phyloP scores from a whole-genome alignment of 2,113 vertebrate species.

The Aphyosemion australe region DNA sequence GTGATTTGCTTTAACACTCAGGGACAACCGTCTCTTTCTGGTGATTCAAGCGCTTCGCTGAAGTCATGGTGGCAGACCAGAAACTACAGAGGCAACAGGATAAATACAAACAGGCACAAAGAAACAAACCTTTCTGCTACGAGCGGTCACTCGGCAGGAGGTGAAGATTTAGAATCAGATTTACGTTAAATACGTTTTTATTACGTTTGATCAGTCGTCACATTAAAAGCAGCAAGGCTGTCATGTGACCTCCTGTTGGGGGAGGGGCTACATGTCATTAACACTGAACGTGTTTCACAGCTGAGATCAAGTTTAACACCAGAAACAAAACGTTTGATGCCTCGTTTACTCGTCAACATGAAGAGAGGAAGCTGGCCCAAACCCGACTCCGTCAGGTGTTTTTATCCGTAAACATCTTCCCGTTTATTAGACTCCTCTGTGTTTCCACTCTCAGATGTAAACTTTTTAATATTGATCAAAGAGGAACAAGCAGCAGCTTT shows the following conservation, averaged over 20 bases:
- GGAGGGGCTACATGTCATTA: slow-evolving; percentile 20
- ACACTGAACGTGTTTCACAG: slow-evolving; percentile 2
- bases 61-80: too few species aligned
- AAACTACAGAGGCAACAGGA: too few species aligned
- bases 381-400: neutral
- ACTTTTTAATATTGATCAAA: neutral
- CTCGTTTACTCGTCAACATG: neutral
- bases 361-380: neutral
- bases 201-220: slow-evolving; percentile 36
- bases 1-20: slow-evolving; percentile 16
- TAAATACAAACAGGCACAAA: too few species aligned
- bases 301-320: neutral
- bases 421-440: too few species aligned
- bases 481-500: neutral
- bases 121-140: too few species aligned
- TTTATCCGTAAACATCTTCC: neutral
- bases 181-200: neutral
- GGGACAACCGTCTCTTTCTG: neutral
- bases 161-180: too few species aligned
- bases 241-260: slow-evolving; percentile 20
- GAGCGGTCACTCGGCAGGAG: too few species aligned
- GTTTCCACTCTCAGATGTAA: too few species aligned
- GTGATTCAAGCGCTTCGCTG: too few species aligned
- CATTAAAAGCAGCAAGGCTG: slow-evolving; percentile 24
- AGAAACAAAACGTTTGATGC: neutral